Base-by-base conservation (phyloP, 2,113 vertebrate species). In the Eudyptes chrysolophus region DNA sequence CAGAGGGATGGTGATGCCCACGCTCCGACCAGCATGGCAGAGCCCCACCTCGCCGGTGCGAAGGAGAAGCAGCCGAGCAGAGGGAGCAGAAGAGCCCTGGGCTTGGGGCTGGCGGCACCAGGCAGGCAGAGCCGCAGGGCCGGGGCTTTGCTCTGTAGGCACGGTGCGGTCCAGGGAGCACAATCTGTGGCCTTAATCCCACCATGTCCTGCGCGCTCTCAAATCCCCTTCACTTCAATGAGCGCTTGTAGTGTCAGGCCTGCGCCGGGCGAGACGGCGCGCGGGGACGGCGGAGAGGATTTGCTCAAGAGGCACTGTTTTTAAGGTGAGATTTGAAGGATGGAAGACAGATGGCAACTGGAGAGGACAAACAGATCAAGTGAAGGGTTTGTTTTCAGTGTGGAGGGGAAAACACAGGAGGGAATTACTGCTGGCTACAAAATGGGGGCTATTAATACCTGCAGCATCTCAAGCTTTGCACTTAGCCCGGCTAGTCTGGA, bases 281-380 rank as follows among this genome's bases (percentile, higher is more conserved):
- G 83, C 76, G 20, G 94, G 93, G 86, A 24, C 18, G 81, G 34
- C 55, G 26, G 81, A 77, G 77, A 76, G 96, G 96, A 97, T 97
- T 97, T 96, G 95, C 92, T 97, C 84, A n/a, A 84, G 92, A 95
- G 95, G 90, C 88, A 29, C 84, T 92, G 96, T 74, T 94, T 95
- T 93, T 86, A 95, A 97, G 96, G 97, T 97, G 97, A 96, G 96
- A 90, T 94, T 92, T 88, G 97, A 97, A 96, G 95, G 90, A 51
- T 96, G 92, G 82, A 92, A 96, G 96, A 96, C 97, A 97, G 97
- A 97, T 95, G 96, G 97, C 96, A 92, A 93, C 85, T 16, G 90
- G 95, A 93, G 94, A 96, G 90, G 92, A 95, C 96, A 90, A 86
- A 94, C 32, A n/a, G 92, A 96, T 90, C 68, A 64, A 97, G 94